Conservation (phyloP, 2,797 vertebrate genomes). For the Eleutherodactylus coqui region DNA sequence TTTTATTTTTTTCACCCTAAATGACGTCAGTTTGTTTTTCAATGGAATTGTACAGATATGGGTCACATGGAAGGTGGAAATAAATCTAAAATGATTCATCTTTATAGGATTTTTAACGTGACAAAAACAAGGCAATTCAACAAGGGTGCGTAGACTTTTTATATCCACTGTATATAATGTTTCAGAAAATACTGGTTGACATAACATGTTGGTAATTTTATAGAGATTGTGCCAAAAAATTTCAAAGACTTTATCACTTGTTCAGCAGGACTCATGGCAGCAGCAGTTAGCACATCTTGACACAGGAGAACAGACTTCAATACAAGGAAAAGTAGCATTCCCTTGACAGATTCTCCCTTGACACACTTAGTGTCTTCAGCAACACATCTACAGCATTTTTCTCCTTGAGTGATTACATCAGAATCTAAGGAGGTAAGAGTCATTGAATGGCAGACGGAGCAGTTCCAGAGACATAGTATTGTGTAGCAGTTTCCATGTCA, state of each 20-base stretch:
- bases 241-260: not conserved
- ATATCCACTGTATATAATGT: too few species aligned
- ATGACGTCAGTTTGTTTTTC: too few species aligned
- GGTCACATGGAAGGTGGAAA: too few species aligned
- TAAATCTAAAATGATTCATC: too few species aligned
- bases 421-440: conserved; percentile 12
- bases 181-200: too few species aligned
- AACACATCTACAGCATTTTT: not conserved
- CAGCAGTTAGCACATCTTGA: not conserved
- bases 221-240: not conserved
- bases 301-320: not conserved
- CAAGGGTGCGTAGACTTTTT: too few species aligned
- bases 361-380: not conserved
- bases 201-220: too few species aligned
- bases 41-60: too few species aligned
- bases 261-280: not conserved
- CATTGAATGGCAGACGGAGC: not conserved
- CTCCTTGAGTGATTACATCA: conserved; percentile 17
- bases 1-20: too few species aligned
- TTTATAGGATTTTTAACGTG: too few species aligned
- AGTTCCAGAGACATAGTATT: not conserved
- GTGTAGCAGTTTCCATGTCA: not conserved
- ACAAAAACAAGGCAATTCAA: too few species aligned
- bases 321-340: not conserved
- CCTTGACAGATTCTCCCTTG: conserved; percentile 7